Percentiles rank a stretch among this genome's conserved stretches.
Evolutionary conservation across 2,888 invertebrate genomes (phyloP).

Genomic region (Caenorhabditis afra): DNA sequence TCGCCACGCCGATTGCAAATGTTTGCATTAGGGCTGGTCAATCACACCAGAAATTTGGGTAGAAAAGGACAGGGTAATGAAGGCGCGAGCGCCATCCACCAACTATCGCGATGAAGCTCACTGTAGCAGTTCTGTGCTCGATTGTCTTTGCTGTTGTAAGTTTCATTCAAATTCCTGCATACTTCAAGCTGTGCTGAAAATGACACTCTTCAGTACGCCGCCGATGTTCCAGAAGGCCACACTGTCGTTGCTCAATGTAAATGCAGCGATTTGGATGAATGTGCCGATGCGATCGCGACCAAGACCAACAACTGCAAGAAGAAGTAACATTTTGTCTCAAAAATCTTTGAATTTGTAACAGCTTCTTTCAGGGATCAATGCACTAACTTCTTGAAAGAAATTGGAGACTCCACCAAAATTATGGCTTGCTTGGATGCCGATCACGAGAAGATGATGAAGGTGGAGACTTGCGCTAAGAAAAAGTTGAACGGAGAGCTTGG

Average conservation of each 20-base stretch:
- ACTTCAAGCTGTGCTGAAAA: background rate
- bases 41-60: conserved; percentile 46
- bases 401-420: conserved; percentile 76
- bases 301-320: conserved; percentile 73
- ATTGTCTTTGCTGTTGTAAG: conserved; percentile 48
- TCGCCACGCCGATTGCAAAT: conserved; percentile 41
- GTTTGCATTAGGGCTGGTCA: conserved; percentile 65
- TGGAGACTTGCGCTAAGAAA: conserved; percentile 76
- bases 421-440: conserved; percentile 75
- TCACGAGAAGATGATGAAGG: conserved; percentile 72
- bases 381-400: conserved; percentile 70
- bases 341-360: too few relatives aligned
- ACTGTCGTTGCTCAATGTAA: conserved; percentile 73
- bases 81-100: conserved; percentile 43
- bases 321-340: conserved; percentile 55
- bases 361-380: conserved; percentile 73
- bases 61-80: conserved; percentile 43
- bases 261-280: conserved; percentile 75
- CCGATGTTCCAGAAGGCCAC: conserved; percentile 56
- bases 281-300: conserved; percentile 63
- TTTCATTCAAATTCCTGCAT: background rate
- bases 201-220: conserved; percentile 21
- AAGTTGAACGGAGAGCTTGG: conserved; percentile 72
- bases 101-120: conserved; percentile 33
- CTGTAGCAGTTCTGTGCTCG: conserved; percentile 26